Evolutionary conservation across 2,113 vertebrate genomes (phyloP), one percentile per base, ranked within the genome.

Genomic region (Vulpes vulpes): DNA sequence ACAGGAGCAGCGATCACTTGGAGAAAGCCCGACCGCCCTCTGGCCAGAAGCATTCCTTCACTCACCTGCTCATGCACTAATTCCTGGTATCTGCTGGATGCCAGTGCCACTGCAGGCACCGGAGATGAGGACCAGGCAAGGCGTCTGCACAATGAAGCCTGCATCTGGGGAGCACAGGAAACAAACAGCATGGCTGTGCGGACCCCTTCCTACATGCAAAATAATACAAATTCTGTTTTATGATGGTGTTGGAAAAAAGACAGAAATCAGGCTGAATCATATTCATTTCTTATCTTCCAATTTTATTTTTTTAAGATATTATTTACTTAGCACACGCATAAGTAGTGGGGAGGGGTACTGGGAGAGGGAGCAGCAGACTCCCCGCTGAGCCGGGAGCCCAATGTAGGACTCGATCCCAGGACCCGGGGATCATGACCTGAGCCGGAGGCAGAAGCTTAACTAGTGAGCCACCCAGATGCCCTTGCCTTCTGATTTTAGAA

Each of bases 81-180:
- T 32, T 43, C 65, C 3, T 0, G 4, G 25, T 3, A 2, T 35
- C 62, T 11, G 3, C 51, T 1, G 5, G 2, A n/a, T 4, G 20
- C 35, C 3, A 0, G 79, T 0, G 1, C 38, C 6, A 27, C 49
- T 2, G 17, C 0, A 10, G 79, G 25, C 49, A 3, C 59, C 5
- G 11, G 38, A 64, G 88, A 7, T 8, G 2, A 5, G 65, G 71
- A 32, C 38, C 10, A 1, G 74, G 79, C 10, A 3, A n/a, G 35
- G 51, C 11, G 2, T 55, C 73, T 20, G 23, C 23, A 0, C 17
- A 2, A 1, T 12, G 30, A 30, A 17, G 53, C 69, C 23, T 9
- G 3, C 8, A 0, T 10, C 6, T 0, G 0, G 2, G 0, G 2
- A 7, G 9, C 27, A 5, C 22, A 19, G 60, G 10, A 59, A 35